Evolutionary conservation across 2,113 vertebrate species (phyloP).

Genomic region (Morone saxatilis): DNA sequence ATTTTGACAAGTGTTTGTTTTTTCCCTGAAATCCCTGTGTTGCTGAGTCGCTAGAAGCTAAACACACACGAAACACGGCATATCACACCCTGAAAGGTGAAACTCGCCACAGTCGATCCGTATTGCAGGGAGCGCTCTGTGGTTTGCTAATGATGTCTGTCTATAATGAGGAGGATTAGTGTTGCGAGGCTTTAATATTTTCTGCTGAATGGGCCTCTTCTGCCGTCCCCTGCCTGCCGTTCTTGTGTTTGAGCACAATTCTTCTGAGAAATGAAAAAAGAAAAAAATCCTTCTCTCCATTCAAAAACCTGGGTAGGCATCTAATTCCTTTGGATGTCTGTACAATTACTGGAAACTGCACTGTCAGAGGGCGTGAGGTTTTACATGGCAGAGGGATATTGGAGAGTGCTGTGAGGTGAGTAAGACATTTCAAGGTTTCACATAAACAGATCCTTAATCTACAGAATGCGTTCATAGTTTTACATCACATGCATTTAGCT

Average conservation of each 20-base stretch:
- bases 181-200: slow-evolving; percentile 69
- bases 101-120: slow-evolving; percentile 72
- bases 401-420: slow-evolving; percentile 19
- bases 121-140: slow-evolving; percentile 49
- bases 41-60: slow-evolving; percentile 49
- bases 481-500: slow-evolving; percentile 1
- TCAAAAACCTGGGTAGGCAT: slow-evolving; percentile 49
- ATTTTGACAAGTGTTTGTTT: slow-evolving; percentile 56
- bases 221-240: slow-evolving; percentile 17
- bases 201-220: slow-evolving; percentile 72
- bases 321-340: slow-evolving; percentile 51
- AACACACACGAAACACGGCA: slow-evolving; percentile 33
- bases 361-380: slow-evolving; percentile 53
- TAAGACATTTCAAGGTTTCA: slow-evolving; percentile 28
- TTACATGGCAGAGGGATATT: slow-evolving; percentile 39
- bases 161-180: slow-evolving; percentile 78
- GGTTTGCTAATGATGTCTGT: slow-evolving; percentile 75
- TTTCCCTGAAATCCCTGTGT: slow-evolving; percentile 31
- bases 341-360: slow-evolving; percentile 43
- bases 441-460: slow-evolving; percentile 34
- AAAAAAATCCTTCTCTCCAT: slow-evolving; percentile 12
- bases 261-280: slow-evolving; percentile 25
- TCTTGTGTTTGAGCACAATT: slow-evolving; percentile 30
- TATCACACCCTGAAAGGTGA: slow-evolving; percentile 39
- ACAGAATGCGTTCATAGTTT: slow-evolving; percentile 15